These are phyloP conservation scores for Xestia rhomboidea DNA, from an alignment of 2,888 invertebrate genomes.

Conservation along the genomic window DNA sequence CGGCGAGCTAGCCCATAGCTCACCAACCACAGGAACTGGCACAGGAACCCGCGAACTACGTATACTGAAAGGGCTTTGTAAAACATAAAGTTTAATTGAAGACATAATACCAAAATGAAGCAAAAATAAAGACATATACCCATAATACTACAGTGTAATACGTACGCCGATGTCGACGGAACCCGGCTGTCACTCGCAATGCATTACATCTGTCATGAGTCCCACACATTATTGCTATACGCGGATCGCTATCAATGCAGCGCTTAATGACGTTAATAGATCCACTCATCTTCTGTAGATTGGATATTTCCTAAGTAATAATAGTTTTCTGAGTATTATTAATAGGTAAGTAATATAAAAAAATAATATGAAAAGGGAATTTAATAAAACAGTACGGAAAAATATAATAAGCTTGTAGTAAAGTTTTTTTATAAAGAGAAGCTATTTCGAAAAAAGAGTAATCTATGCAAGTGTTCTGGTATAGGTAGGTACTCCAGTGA, in stretches of 20 bases:
- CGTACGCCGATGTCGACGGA: background rate
- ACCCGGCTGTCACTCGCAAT: constrained; percentile 50
- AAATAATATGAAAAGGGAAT: background rate
- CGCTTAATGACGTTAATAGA: constrained; percentile 49
- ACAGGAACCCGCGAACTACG: too few relatives aligned
- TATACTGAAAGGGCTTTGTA: too few relatives aligned
- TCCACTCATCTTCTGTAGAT: constrained; percentile 30
- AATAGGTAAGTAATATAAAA: background rate
- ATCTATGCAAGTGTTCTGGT: background rate
- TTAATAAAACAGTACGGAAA: background rate
- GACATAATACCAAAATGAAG: too few relatives aligned
- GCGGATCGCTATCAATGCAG: constrained; percentile 52
- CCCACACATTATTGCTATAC: constrained; percentile 49
- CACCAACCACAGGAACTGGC: too few relatives aligned
- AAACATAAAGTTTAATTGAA: too few relatives aligned
- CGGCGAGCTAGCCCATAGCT: too few relatives aligned
- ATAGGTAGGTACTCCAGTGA: background rate
- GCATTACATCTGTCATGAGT: constrained; percentile 57
- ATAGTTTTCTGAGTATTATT: background rate
- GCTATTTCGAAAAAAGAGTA: background rate
- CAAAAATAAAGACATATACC: background rate
- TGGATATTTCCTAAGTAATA: constrained; percentile 1
- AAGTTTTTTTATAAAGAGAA: background rate
- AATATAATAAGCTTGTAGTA: background rate
- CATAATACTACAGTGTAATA: background rate